phyloP scores from a whole-genome alignment of 2,888 invertebrate species.

The Molorchus minor region DNA sequence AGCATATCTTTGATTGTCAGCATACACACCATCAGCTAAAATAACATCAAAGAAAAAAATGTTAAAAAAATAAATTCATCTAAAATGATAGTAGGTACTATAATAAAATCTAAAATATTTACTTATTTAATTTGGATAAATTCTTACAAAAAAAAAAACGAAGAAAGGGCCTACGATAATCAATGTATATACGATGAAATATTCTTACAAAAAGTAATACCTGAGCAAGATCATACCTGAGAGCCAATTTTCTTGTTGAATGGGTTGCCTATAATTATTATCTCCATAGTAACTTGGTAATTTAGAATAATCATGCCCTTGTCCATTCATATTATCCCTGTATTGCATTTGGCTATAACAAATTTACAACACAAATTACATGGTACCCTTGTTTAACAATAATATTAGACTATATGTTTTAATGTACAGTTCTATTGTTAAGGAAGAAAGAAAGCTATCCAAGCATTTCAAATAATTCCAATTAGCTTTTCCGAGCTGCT shows the following conservation, averaged over 20 bases:
- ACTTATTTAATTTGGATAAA: no score
- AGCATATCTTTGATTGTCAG: conserved; percentile 26
- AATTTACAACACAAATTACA: background rate
- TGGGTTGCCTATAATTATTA: conserved; percentile 53
- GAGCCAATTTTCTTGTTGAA: conserved; percentile 48
- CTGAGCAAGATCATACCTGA: conserved; percentile 34
- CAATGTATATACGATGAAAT: no score
- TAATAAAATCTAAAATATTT: no score
- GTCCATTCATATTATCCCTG: conserved; percentile 38
- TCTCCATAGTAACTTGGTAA: conserved; percentile 53
- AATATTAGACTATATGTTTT: conserved; percentile 11
- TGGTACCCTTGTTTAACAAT: conserved; percentile 7
- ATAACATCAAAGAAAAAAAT: no score
- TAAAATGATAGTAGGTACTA: no score
- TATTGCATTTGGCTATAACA: conserved; percentile 54
- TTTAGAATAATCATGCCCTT: conserved; percentile 41
- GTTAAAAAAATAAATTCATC: no score
- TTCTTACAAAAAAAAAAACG: no score
- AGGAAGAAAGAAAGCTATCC: conserved; percentile 50
- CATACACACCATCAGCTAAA: conserved; percentile 32
- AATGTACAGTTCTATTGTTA: conserved; percentile 30
- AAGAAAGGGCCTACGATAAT: no score
- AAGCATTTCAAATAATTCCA: conserved; percentile 35
- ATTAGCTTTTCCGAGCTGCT: conserved; percentile 21
- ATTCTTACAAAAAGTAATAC: no score